These are phyloP conservation scores for Acanthurus leucopareius DNA, from an alignment of 2,797 vertebrate species.

Conservation along the genomic window DNA sequence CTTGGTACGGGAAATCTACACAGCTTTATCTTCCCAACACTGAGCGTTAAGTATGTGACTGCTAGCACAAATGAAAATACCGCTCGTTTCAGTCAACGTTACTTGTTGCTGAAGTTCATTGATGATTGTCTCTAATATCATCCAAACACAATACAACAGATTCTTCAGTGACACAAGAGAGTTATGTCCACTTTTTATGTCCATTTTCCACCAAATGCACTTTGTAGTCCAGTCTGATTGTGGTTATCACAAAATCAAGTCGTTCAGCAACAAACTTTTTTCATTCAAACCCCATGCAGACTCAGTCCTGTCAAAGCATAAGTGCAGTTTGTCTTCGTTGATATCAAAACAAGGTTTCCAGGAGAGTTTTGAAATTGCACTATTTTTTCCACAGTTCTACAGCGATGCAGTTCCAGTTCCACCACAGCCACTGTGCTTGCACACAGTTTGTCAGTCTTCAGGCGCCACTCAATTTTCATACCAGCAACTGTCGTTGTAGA, in stretches of 20 bases:
- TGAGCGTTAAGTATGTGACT: slow-evolving; percentile 13
- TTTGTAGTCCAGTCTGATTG: slow-evolving; percentile 44
- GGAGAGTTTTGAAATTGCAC: slow-evolving; percentile 65
- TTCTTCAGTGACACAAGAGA: slow-evolving; percentile 28
- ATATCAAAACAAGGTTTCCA: slow-evolving; percentile 64
- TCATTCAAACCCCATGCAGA: slow-evolving; percentile 19
- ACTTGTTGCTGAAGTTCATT: slow-evolving; percentile 17
- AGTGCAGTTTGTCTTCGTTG: slow-evolving; percentile 67
- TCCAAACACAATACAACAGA: slow-evolving; percentile 40
- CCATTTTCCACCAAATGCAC: slow-evolving; percentile 29
- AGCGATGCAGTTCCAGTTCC: slow-evolving; percentile 46
- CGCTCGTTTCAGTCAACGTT: slow-evolving; percentile 41
- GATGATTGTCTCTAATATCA: slow-evolving; percentile 52
- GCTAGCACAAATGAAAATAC: slow-evolving; percentile 36
- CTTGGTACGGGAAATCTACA: slow-evolving; percentile 23
- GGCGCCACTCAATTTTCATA: slow-evolving; percentile 23
- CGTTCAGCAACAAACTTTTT: slow-evolving; percentile 36
- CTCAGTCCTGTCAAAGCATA: slow-evolving; percentile 27
- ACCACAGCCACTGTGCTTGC: slow-evolving; percentile 20
- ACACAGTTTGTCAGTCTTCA: slow-evolving; percentile 31
- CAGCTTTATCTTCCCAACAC: slow-evolving; percentile 18
- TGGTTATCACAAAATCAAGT: slow-evolving; percentile 35
- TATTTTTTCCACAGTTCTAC: slow-evolving; percentile 57
- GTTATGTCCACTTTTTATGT: slow-evolving; percentile 25
- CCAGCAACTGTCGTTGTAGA: slow-evolving; percentile 29